Evolutionary conservation across 1,140 invertebrate species (phyloP).

Genomic region (Helicoverpa armigera): DNA sequence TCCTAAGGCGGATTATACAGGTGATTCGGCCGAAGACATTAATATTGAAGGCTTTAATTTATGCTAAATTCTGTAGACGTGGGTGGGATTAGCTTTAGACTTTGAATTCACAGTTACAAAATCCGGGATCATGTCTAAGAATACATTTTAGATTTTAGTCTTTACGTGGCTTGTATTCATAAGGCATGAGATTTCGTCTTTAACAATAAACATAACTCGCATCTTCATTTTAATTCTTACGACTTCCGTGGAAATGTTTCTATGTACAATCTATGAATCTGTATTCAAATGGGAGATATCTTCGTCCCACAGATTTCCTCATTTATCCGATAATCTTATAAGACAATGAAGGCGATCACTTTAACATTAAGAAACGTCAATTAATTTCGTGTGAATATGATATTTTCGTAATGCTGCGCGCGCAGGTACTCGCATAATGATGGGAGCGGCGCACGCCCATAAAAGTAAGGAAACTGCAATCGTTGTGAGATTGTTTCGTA

Average conservation of each 20-base stretch:
- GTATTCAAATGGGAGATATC: slow-evolving; percentile 11
- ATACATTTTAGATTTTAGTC: too few species aligned
- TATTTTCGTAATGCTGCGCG: slow-evolving; percentile 47
- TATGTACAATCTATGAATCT: slow-evolving; percentile 19
- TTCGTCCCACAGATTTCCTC: slow-evolving; percentile 41
- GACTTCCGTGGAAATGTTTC: slow-evolving; percentile 46
- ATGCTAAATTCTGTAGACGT: neutral
- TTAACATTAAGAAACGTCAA: slow-evolving; percentile 49
- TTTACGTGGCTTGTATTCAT: neutral
- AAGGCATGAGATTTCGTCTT: neutral
- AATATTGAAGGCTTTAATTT: neutral
- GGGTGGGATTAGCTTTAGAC: neutral
- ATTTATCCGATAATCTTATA: slow-evolving; percentile 42
- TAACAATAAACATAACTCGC: neutral
- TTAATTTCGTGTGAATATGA: slow-evolving; percentile 51
- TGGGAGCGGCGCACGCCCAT: slow-evolving; percentile 28
- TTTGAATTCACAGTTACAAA: neutral
- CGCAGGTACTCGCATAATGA: slow-evolving; percentile 29
- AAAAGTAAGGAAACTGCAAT: slow-evolving; percentile 34
- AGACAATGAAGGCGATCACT: slow-evolving; percentile 42
- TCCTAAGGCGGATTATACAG: slow-evolving; percentile 4
- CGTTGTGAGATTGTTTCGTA: slow-evolving; percentile 29
- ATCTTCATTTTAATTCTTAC: slow-evolving; percentile 25
- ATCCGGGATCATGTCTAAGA: neutral
- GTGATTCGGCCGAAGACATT: neutral